Evolutionary conservation across 2,888 invertebrate species (phyloP).

Genomic region (Pristionchus entomophagus): DNA sequence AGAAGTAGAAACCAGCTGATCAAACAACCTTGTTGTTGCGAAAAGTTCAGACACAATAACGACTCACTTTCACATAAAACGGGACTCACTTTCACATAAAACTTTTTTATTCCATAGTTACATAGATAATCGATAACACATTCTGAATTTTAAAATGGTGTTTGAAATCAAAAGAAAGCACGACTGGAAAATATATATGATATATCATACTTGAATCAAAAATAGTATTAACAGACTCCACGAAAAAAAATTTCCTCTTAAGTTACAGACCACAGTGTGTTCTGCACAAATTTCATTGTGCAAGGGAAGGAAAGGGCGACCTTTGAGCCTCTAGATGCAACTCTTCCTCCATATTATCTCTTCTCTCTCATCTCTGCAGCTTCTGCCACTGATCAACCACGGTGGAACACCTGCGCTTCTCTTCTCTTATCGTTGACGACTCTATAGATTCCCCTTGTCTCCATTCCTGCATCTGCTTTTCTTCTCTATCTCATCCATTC

Average conservation of each 20-base stretch:
- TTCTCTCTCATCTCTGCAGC: not conserved
- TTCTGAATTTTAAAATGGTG: not conserved
- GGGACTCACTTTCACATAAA: not conserved
- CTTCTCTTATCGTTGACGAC: not conserved
- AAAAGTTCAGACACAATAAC: not conserved
- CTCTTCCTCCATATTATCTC: not conserved
- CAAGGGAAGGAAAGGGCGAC: not conserved
- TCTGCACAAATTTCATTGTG: not conserved
- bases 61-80: not conserved
- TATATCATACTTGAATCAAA: not conserved
- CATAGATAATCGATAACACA: not conserved
- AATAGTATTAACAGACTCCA: not conserved
- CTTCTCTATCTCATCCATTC: not conserved
- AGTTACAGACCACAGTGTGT: not conserved
- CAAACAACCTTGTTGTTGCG: not conserved
- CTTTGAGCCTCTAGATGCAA: not conserved
- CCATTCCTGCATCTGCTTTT: not conserved
- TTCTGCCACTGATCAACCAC: not conserved
- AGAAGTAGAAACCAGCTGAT: not conserved
- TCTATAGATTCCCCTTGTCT: not conserved
- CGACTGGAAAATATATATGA: not conserved
- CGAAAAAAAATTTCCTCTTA: too few species aligned
- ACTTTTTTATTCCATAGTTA: not conserved
- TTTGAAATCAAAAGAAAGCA: not conserved
- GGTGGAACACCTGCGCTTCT: not conserved